Evolutionary conservation across 2,113 vertebrate genomes (phyloP), one percentile per base, ranked within the genome.

Genomic region (Cygnus atratus): DNA sequence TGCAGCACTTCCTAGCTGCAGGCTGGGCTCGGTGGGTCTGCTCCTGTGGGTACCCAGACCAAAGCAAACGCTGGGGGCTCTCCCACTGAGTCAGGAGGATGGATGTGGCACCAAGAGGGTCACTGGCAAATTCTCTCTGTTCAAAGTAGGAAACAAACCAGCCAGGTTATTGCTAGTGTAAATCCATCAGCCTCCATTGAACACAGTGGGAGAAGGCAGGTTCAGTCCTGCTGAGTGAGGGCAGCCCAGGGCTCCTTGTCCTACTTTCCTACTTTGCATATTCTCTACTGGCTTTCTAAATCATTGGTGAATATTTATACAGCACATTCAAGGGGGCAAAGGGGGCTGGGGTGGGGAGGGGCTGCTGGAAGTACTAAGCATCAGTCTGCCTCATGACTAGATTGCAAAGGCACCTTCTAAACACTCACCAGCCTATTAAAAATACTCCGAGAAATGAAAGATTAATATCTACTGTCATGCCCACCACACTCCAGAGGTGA

Each of bases 261-360:
- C 65, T 57, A 7, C 25, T 87, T 77, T 20, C 43, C 65, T 57
- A 7, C 25, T 87, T 77, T 26, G n/a, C 2, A 2, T 37, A 71
- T 52, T 75, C 29, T 37, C 59, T 22, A 28, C 17, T 55, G 33
- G 41, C 18, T 76, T 78, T 67, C 59, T 29, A 25, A 84, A 6
- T 29, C 16, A 44, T 14, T 3, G 2, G 44, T 26, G 63, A 52
- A 12, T 44, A 35, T 29, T 44, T 73, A 6, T 41, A 26, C 1
- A 1, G 35, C 6, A 2, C 22, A 37, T 3, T 2, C 1, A 2
- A 68, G 2, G 9, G 31, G 2, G 6, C 20, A 48, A 48, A 48
- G 46, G 20, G 46, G 46, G 46, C 6, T 43, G 43, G 16, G 43
- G 16, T 43, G 20, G 39, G 39, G 39, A 39, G 39, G 39, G 46